Conservation (phyloP, 2,113 vertebrate species). For the Melanerpes aurifrons region DNA sequence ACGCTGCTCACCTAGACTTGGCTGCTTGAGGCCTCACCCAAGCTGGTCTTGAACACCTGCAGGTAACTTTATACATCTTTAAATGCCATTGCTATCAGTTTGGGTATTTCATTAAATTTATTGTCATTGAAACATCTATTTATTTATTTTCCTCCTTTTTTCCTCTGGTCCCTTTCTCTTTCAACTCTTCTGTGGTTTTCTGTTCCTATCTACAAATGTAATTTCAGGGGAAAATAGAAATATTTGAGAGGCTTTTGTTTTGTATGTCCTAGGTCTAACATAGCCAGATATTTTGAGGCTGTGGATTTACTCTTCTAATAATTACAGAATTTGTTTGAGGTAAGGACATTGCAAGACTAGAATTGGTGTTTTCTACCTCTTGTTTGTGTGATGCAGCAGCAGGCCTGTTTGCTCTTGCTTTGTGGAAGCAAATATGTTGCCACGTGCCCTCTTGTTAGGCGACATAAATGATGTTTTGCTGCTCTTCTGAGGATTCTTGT, state of each 20-base stretch:
- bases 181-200: neutral
- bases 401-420: neutral
- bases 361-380: neutral
- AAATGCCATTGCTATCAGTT: too few relatives aligned
- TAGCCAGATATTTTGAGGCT: neutral
- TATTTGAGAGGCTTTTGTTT: neutral
- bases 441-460: neutral
- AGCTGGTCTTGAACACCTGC: too few relatives aligned
- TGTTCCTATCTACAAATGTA: neutral
- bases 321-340: neutral
- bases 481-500: neutral
- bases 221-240: neutral
- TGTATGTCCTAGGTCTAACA: neutral
- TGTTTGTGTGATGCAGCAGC: neutral
- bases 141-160: too few relatives aligned
- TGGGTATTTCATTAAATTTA: too few relatives aligned
- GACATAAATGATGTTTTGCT: neutral
- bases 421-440: neutral
- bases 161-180: neutral
- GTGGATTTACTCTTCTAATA: neutral
- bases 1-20: too few relatives aligned
- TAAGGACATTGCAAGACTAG: neutral
- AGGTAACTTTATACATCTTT: too few relatives aligned
- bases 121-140: too few relatives aligned
- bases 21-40: too few relatives aligned